phyloP scores from a whole-genome alignment of 1,140 invertebrate species.

The Centruroides sculpturatus region DNA sequence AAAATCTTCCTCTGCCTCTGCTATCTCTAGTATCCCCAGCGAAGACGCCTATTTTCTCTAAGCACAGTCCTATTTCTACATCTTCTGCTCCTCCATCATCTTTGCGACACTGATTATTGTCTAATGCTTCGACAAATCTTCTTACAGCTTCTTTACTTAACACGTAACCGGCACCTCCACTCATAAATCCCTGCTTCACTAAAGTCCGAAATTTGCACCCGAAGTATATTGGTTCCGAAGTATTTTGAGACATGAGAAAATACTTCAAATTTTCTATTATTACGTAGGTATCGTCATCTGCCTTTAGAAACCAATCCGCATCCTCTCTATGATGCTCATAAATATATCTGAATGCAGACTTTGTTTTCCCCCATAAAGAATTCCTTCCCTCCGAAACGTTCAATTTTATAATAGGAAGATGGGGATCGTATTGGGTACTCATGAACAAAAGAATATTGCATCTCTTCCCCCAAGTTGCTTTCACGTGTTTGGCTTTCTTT shows the following conservation, averaged over 20 bases:
- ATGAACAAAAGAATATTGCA: conserved; percentile 83
- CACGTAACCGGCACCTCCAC: conserved; percentile 53
- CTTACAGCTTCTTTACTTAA: conserved; percentile 61
- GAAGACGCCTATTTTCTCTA: conserved; percentile 16
- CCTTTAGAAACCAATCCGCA: conserved; percentile 87
- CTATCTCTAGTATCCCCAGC: conserved; percentile 20
- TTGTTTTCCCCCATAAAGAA: conserved; percentile 90
- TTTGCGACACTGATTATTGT: conserved; percentile 44
- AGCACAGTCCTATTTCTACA: conserved; percentile 70
- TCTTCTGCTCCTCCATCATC: conserved; percentile 74
- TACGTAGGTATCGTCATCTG: conserved; percentile 88
- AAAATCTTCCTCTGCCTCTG: conserved; percentile 19
- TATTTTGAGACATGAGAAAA: conserved; percentile 58
- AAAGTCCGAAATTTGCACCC: conserved; percentile 79
- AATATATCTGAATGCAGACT: conserved; percentile 67
- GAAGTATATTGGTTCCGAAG: conserved; percentile 62
- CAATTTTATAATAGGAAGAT: conserved; percentile 32
- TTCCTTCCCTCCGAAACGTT: conserved; percentile 70
- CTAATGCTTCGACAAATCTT: conserved; percentile 45
- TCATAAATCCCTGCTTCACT: conserved; percentile 64
- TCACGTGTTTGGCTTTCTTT: conserved; percentile 77
- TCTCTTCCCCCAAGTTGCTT: conserved; percentile 85
- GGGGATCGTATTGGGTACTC: conserved; percentile 49
- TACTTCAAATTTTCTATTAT: conserved; percentile 81
- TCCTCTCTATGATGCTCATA: conserved; percentile 66